Evolutionary conservation across 2,113 vertebrate species (phyloP).

Genomic region (Solea solea): DNA sequence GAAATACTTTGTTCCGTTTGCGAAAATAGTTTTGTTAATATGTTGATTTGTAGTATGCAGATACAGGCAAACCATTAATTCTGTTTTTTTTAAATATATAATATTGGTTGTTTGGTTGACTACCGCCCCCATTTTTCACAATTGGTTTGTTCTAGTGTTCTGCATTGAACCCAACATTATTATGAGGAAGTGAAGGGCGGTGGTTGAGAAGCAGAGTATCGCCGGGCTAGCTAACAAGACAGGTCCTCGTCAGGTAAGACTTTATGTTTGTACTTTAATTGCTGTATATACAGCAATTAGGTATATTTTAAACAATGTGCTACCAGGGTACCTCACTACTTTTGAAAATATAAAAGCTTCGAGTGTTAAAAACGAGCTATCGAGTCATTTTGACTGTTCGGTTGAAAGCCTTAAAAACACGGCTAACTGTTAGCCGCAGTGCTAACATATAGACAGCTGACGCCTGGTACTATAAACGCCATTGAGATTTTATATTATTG

Average conservation of each 20-base stretch:
- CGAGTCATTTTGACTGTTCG: background rate
- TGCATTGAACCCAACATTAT: constrained; percentile 47
- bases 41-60: rapidly evolving
- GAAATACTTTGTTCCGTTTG: rapidly evolving
- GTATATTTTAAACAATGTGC: rapidly evolving
- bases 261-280: rapidly evolving
- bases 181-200: constrained; percentile 85
- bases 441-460: constrained; percentile 6
- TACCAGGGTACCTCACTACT: rapidly evolving
- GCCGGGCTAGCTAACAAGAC: constrained; percentile 12
- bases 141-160: constrained; percentile 67
- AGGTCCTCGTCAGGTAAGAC: constrained; percentile 66
- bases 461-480: rapidly evolving
- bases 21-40: rapidly evolving
- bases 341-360: rapidly evolving
- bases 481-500: rapidly evolving
- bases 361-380: too few relatives aligned
- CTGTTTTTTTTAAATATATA: background rate
- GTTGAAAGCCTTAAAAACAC: constrained; percentile 25
- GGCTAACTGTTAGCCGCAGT: constrained; percentile 49
- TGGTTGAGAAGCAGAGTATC: constrained; percentile 75
- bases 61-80: rapidly evolving
- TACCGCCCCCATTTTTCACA: background rate
- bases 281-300: background rate
- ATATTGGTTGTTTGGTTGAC: rapidly evolving